These are phyloP conservation scores for Boleophthalmus pectinirostris DNA, from an alignment of 2,113 vertebrate genomes.

Conservation along the genomic window DNA sequence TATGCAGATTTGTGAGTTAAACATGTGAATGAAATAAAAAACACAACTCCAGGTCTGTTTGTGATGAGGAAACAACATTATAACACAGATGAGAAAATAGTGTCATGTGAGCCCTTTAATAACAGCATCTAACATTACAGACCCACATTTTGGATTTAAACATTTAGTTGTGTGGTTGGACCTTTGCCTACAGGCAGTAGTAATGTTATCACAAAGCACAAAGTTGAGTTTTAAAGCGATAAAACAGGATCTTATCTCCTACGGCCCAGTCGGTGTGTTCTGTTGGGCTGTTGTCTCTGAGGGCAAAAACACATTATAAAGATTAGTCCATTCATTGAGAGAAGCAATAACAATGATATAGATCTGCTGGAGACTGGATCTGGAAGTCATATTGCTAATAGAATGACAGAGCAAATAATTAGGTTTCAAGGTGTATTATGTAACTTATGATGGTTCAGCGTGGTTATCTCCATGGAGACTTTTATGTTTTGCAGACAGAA, in stretches of 20 bases:
- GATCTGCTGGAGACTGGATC: neutral
- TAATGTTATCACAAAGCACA: conserved; percentile 14
- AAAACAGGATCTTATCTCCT: conserved; percentile 24
- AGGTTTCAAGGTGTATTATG: too few species aligned
- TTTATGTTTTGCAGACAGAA: too few species aligned
- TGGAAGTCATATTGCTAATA: neutral
- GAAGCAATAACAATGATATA: neutral
- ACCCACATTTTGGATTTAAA: neutral
- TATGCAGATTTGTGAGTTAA: too few species aligned
- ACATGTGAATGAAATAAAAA: too few species aligned
- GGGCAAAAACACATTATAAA: conserved; percentile 2
- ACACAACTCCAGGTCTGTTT: too few species aligned
- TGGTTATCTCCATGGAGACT: too few species aligned
- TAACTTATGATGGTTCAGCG: too few species aligned
- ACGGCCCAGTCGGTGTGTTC: conserved; percentile 22
- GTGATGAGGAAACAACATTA: too few species aligned
- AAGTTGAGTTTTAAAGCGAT: conserved; percentile 19
- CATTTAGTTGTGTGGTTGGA: neutral
- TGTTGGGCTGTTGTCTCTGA: conserved; percentile 26
- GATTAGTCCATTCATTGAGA: neutral
- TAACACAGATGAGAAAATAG: too few species aligned
- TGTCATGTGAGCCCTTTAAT: too few species aligned
- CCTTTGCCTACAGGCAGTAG: conserved; percentile 10
- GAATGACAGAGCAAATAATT: neutral
- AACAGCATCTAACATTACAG: neutral